Evolutionary conservation across 2,888 invertebrate genomes (phyloP).

Genomic region (Acanthosepion pharaonis): DNA sequence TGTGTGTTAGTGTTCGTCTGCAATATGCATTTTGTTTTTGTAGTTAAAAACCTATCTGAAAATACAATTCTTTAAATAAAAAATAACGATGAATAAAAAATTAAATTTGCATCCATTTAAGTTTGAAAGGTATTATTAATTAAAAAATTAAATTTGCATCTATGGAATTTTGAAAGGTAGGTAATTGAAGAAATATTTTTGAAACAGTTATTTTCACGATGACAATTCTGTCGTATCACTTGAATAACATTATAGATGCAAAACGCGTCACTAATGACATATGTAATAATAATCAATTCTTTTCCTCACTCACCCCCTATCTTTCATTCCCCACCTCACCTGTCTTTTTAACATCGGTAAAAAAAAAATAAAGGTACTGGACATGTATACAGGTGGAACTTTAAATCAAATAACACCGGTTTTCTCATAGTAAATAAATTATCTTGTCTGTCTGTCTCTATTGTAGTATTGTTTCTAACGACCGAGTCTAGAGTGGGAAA

Average conservation of each 20-base stretch:
- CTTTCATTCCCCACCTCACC: neutral
- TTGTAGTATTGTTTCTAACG: no score
- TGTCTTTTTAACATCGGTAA: neutral
- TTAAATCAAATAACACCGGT: neutral
- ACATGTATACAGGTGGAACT: neutral
- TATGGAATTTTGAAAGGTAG: no score
- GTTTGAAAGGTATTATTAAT: no score
- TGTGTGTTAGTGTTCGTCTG: no score
- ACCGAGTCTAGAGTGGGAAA: neutral
- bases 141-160: no score
- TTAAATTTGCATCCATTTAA: no score
- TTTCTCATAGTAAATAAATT: neutral
- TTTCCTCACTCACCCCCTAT: neutral
- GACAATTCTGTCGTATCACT: neutral
- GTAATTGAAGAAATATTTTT: no score
- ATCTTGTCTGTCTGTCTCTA: neutral
- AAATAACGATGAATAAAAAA: no score
- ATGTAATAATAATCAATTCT: conserved; percentile 21
- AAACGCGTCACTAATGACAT: neutral
- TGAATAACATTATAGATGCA: neutral
- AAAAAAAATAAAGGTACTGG: neutral
- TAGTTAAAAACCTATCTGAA: no score
- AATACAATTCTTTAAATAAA: no score
- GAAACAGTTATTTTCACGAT: neutral
- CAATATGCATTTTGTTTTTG: no score